Evolutionary conservation across 2,888 invertebrate species (phyloP).

Genomic region (Gastrophysa polygoni): DNA sequence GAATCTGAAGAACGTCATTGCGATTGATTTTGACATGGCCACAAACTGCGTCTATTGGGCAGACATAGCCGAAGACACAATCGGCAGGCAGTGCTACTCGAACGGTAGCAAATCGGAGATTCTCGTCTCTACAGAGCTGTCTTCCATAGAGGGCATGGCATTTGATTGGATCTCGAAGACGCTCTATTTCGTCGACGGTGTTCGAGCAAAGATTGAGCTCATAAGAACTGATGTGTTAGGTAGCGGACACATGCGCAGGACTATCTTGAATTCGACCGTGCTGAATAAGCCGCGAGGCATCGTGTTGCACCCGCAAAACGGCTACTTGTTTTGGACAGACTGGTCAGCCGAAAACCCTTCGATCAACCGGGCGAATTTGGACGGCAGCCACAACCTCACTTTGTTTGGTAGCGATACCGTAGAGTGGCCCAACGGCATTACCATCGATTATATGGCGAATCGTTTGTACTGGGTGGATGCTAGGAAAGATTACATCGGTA

Average conservation of each 20-base stretch:
- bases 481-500: conserved; percentile 76
- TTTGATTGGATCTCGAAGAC: conserved; percentile 88
- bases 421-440: conserved; percentile 86
- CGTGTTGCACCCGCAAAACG: conserved; percentile 81
- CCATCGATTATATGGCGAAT: conserved; percentile 82
- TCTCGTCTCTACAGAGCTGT: conserved; percentile 74
- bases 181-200: conserved; percentile 86
- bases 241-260: conserved; percentile 75
- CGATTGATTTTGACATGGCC: conserved; percentile 84
- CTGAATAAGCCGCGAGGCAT: conserved; percentile 62
- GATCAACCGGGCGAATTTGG: conserved; percentile 79
- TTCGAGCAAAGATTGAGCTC: conserved; percentile 79
- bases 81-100: conserved; percentile 75
- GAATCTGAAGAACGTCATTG: conserved; percentile 79
- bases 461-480: conserved; percentile 88
- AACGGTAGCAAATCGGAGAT: conserved; percentile 69
- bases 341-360: conserved; percentile 81
- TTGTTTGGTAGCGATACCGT: conserved; percentile 71
- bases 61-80: conserved; percentile 79
- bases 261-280: conserved; percentile 70
- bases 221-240: conserved; percentile 59
- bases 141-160: conserved; percentile 87
- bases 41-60: conserved; percentile 90
- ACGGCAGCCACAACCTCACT: conserved; percentile 72
- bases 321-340: conserved; percentile 87